Conservation (phyloP, 2,797 vertebrate species). For the Orestias chungarensis region DNA sequence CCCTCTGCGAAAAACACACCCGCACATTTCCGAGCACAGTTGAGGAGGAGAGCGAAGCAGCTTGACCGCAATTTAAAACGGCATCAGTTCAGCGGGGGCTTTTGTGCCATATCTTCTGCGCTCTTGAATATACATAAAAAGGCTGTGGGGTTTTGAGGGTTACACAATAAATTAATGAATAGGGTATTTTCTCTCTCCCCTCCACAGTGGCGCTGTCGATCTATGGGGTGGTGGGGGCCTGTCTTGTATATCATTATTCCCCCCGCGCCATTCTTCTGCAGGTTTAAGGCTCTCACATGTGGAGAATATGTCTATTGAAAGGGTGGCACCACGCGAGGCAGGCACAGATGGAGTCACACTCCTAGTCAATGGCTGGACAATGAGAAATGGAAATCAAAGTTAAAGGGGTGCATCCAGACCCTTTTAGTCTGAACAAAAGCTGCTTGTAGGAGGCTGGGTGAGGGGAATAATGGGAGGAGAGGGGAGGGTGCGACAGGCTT, state of each 20-base stretch:
- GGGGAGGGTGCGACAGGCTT: constrained; percentile 77
- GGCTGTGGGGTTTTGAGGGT: constrained; percentile 69
- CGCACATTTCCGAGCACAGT: constrained; percentile 58
- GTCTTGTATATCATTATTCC: constrained; percentile 76
- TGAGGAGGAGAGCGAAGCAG: constrained; percentile 77
- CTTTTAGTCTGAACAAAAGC: constrained; percentile 87
- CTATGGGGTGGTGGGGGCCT: constrained; percentile 63
- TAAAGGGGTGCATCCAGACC: constrained; percentile 85
- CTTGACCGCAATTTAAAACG: constrained; percentile 81
- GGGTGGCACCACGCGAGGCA: constrained; percentile 84
- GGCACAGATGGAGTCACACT: constrained; percentile 90
- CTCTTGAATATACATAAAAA: constrained; percentile 82
- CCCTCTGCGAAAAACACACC: constrained; percentile 59
- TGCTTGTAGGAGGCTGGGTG: constrained; percentile 92
- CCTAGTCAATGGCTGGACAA: constrained; percentile 82
- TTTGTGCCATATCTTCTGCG: constrained; percentile 79
- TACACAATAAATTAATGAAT: constrained; percentile 82
- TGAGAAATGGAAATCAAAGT: constrained; percentile 86
- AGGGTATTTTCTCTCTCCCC: constrained; percentile 59
- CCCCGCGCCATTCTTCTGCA: constrained; percentile 74
- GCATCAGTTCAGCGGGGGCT: constrained; percentile 72
- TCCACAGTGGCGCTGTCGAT: constrained; percentile 40
- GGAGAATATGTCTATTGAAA: constrained; percentile 87
- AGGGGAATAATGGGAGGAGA: constrained; percentile 79
- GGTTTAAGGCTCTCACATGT: constrained; percentile 79